Evolutionary conservation across 2,888 invertebrate species (phyloP), one percentile per base, ranked within the genome.

Genomic region (Tiphia femorata): DNA sequence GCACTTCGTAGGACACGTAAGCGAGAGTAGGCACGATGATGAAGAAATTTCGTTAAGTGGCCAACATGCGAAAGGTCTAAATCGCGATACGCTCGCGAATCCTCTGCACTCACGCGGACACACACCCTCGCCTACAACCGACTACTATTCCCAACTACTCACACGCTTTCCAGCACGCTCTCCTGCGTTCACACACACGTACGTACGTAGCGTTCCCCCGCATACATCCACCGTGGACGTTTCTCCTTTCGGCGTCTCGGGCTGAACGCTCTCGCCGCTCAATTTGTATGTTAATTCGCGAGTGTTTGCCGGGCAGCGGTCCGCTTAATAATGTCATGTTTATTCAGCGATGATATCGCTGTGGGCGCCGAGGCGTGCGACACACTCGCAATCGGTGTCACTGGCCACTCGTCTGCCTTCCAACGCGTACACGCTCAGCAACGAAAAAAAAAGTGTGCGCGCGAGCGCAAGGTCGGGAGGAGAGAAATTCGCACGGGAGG

Each of bases 251-350:
- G 62, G 58, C 57, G 51, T 67, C 64, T 67, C 71, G 60, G 57
- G 62, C 60, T 59, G 68, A 68, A 64, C 66, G 64, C 58, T 64
- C 68, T 75, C 77, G 77, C 72, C 75, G 79, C 80, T 82, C 82
- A 82, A 82, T 82, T 82, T 82, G 81, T 82, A 82, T 82, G 82
- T 81, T 82, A 82, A 82, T 82, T 80, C 75, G 74, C 74, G 75
- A 79, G 76, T 77, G 80, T 80, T 82, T 78, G 78, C 76, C 74
- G 78, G 77, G 70, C 80, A 76, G 77, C 76, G 78, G 80, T 79
- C 73, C 80, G 80, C 80, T 82, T 82, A 81, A 82, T 82, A 81
- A 82, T 82, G 81, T 81, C 81, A 82, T 82, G 82, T 81, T 82
- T 82, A 82, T 82, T 82, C 82, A 82, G 81, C 76, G 80, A 81